These are phyloP conservation scores for Boloria euphrosyne DNA, from an alignment of 2,888 invertebrate genomes.

Conservation along the genomic window DNA sequence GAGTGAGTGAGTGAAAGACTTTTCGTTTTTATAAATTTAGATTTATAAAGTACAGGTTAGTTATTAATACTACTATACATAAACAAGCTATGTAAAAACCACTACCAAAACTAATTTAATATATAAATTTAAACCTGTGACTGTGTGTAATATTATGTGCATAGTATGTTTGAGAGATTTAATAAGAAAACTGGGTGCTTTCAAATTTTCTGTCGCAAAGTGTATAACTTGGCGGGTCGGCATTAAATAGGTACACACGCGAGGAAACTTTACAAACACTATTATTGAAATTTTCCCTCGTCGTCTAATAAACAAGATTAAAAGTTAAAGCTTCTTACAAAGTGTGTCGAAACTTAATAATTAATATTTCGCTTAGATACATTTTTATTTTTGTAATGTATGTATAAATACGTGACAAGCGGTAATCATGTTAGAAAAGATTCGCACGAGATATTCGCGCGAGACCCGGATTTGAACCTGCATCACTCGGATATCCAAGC, in stretches of 20 bases:
- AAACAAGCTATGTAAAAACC: no score
- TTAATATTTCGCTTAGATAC: conserved; percentile 23
- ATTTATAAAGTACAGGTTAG: no score
- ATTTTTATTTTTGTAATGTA: background rate
- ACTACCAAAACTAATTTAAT: no score
- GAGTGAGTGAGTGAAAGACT: no score
- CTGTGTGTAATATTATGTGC: conserved; percentile 34
- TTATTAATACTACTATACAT: no score
- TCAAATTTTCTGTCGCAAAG: conserved; percentile 29
- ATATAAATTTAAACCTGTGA: conserved; percentile 49
- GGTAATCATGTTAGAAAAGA: no score
- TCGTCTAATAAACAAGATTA: conserved; percentile 42
- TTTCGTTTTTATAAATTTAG: no score
- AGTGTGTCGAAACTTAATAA: conserved; percentile 32
- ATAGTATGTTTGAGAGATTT: conserved; percentile 30
- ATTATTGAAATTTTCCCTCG: conserved; percentile 40
- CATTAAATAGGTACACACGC: conserved; percentile 42
- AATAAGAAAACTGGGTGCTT: conserved; percentile 27
- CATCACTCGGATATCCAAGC: no score
- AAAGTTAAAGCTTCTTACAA: conserved; percentile 38
- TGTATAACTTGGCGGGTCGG: conserved; percentile 37
- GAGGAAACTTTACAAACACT: conserved; percentile 39
- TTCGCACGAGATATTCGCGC: no score
- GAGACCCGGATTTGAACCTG: no score
- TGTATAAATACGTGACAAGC: no score